Evolutionary conservation across 2,888 invertebrate genomes (phyloP).

Genomic region (Eilema depressum): DNA sequence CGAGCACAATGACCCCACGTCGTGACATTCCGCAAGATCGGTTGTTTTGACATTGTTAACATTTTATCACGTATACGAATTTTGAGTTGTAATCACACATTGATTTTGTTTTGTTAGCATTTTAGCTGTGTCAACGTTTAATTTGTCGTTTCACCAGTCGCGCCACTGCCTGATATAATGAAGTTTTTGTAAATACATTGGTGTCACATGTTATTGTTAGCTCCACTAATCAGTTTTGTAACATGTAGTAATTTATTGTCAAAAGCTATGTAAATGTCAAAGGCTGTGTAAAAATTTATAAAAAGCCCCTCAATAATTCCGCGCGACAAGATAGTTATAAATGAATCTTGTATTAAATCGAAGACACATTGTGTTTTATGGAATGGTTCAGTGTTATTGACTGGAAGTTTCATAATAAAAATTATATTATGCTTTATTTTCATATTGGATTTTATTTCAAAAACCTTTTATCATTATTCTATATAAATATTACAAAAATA

Average conservation of each 20-base stretch:
- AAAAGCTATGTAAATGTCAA: conserved; percentile 85
- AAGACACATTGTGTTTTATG: conserved; percentile 81
- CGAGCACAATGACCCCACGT: neutral
- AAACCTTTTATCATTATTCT: conserved; percentile 40
- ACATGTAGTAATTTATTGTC: conserved; percentile 85
- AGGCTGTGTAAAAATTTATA: conserved; percentile 84
- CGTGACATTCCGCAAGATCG: conserved; percentile 38
- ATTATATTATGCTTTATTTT: conserved; percentile 87
- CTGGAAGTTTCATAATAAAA: conserved; percentile 86
- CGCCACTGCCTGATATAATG: conserved; percentile 74
- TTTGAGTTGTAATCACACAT: conserved; percentile 44
- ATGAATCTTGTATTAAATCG: conserved; percentile 80
- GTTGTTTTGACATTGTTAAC: conserved; percentile 6
- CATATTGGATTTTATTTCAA: conserved; percentile 77
- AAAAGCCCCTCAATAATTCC: conserved; percentile 75
- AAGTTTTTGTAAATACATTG: conserved; percentile 83
- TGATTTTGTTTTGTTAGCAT: conserved; percentile 52
- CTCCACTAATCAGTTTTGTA: conserved; percentile 85
- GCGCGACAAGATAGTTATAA: conserved; percentile 74
- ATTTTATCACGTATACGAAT: conserved; percentile 23
- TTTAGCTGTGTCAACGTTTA: conserved; percentile 47
- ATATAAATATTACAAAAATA: conserved; percentile 34
- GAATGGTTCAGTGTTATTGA: conserved; percentile 86
- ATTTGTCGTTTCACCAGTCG: conserved; percentile 46
- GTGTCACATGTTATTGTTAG: conserved; percentile 79